These are phyloP conservation scores for Eristalis intricaria DNA, from an alignment of 2,888 invertebrate species.

Conservation along the genomic window DNA sequence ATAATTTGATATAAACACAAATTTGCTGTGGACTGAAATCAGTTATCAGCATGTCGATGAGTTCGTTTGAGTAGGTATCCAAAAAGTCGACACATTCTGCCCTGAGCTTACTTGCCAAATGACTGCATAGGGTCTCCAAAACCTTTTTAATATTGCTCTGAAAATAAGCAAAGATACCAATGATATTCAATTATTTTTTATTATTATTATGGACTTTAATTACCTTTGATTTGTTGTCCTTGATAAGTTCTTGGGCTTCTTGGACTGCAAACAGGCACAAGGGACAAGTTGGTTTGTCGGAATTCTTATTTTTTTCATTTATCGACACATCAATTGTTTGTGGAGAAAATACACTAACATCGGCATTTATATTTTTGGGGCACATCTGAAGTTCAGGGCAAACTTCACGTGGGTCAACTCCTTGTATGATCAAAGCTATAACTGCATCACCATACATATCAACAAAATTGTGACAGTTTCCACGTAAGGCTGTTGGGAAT, in stretches of 20 bases:
- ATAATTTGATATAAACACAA: slow-evolving; percentile 89
- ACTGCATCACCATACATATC: slow-evolving; percentile 90
- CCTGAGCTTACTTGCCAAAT: slow-evolving; percentile 85
- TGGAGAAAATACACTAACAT: slow-evolving; percentile 83
- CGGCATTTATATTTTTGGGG: slow-evolving; percentile 82
- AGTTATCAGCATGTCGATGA: slow-evolving; percentile 89
- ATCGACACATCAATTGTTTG: slow-evolving; percentile 74
- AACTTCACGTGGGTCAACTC: slow-evolving; percentile 77
- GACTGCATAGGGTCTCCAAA: slow-evolving; percentile 87
- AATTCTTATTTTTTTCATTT: slow-evolving; percentile 65
- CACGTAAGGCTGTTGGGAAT: slow-evolving; percentile 85
- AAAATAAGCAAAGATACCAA: slow-evolving; percentile 54
- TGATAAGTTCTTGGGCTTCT: slow-evolving; percentile 88
- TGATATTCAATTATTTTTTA: slow-evolving; percentile 13
- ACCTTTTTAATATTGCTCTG: slow-evolving; percentile 87
- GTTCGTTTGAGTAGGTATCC: slow-evolving; percentile 87
- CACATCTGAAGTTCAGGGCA: slow-evolving; percentile 89
- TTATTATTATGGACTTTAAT: slow-evolving; percentile 26
- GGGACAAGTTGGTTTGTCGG: slow-evolving; percentile 88
- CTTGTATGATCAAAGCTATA: slow-evolving; percentile 89
- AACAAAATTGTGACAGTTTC: slow-evolving; percentile 88
- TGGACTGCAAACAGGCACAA: slow-evolving; percentile 92
- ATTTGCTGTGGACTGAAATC: slow-evolving; percentile 89
- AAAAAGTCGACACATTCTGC: slow-evolving; percentile 89
- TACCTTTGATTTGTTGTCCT: slow-evolving; percentile 89